Conservation (phyloP, 2,113 vertebrate species). For the Phrynocephalus versicolor region DNA sequence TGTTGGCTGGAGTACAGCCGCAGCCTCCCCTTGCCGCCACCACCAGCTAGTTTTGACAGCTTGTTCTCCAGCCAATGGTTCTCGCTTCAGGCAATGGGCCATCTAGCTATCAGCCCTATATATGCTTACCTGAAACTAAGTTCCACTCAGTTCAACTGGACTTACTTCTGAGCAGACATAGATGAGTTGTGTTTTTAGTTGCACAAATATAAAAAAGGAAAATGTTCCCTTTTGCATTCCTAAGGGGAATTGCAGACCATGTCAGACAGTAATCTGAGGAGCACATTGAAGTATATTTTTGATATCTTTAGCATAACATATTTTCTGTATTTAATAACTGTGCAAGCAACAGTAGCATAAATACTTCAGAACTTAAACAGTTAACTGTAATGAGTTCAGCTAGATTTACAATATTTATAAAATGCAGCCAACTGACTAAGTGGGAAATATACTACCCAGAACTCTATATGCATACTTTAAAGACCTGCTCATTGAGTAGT, state of each 20-base stretch:
- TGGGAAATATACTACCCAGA: slow-evolving; percentile 2
- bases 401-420: slow-evolving; percentile 1
- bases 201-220: not conserved
- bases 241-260: not conserved
- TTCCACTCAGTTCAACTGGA: not conserved
- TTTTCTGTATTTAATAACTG: not conserved
- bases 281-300: not conserved
- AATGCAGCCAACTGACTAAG: slow-evolving; percentile 18
- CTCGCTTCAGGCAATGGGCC: not conserved
- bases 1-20: too few species aligned
- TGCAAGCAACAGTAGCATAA: slow-evolving; percentile 9
- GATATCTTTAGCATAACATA: not conserved
- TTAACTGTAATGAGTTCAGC: slow-evolving; percentile 20
- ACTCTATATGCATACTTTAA: slow-evolving; percentile 25
- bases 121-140: not conserved
- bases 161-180: not conserved
- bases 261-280: not conserved
- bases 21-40: too few species aligned
- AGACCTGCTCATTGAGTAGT: slow-evolving; percentile 37
- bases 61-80: too few species aligned
- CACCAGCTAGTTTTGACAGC: too few species aligned
- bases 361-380: not conserved
- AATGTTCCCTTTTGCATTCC: not conserved
- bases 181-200: not conserved
- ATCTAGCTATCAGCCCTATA: not conserved